These are phyloP conservation scores for Leucophora obtusa DNA, from an alignment of 2,888 invertebrate genomes.

Conservation along the genomic window DNA sequence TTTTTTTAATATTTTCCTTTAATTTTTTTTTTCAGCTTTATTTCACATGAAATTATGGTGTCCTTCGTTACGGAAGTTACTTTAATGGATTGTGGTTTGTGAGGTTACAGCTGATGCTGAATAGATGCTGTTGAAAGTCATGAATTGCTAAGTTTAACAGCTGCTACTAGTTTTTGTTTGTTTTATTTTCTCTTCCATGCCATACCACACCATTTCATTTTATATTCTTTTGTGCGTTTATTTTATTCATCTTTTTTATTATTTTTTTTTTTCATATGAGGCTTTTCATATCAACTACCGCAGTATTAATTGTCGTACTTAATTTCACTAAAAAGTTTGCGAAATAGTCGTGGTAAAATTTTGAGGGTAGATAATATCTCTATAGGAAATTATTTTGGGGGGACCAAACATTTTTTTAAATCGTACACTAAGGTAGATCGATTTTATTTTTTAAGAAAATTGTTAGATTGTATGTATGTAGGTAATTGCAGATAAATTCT, in stretches of 20 bases:
- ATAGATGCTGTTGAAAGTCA: slow-evolving; percentile 53
- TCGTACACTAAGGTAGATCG: too few relatives aligned
- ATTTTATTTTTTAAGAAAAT: too few relatives aligned
- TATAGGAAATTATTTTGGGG: too few relatives aligned
- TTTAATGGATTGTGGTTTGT: slow-evolving; percentile 62
- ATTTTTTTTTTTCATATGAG: too few relatives aligned
- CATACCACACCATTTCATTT: slow-evolving; percentile 15
- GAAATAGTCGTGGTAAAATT: too few relatives aligned
- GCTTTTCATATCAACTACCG: too few relatives aligned
- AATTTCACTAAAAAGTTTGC: too few relatives aligned
- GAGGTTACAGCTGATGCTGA: slow-evolving; percentile 60
- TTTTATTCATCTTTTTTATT: not conserved
- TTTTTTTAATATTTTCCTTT: not conserved
- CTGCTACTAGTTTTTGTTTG: slow-evolving; percentile 28
- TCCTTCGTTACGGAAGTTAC: slow-evolving; percentile 50
- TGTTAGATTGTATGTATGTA: too few relatives aligned
- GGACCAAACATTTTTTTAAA: too few relatives aligned
- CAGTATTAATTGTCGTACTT: too few relatives aligned
- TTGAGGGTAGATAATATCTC: too few relatives aligned
- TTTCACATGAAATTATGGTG: slow-evolving; percentile 46
- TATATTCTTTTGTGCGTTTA: slow-evolving; percentile 22
- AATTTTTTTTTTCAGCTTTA: slow-evolving; percentile 25
- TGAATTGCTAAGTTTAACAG: slow-evolving; percentile 48
- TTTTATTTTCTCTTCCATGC: slow-evolving; percentile 8
- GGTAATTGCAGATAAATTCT: too few relatives aligned